Percentiles rank a stretch among this genome's conserved stretches.
These are phyloP conservation scores for Prunella strophiata DNA, from an alignment of 2,797 vertebrate genomes.

Conservation along the genomic window DNA sequence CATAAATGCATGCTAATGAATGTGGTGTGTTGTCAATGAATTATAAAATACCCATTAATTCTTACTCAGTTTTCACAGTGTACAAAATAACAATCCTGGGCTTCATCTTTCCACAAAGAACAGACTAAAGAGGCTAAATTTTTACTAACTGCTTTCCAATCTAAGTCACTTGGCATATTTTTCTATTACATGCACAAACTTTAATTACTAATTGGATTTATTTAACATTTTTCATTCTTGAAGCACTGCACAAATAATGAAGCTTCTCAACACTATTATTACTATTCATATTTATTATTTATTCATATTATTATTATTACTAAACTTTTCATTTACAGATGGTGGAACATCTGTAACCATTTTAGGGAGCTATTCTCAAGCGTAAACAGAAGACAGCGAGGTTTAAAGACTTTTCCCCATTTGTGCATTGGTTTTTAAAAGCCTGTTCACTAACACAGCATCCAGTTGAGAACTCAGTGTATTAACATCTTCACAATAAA, in stretches of 20 bases:
- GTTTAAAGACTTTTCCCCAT: not conserved
- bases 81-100: not conserved
- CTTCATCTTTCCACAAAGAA: constrained; percentile 4
- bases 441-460: not conserved
- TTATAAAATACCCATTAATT: constrained; percentile 6
- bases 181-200: not conserved
- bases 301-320: not conserved
- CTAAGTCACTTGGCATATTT: not conserved
- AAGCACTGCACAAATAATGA: constrained; percentile 9
- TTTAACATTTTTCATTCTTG: not conserved
- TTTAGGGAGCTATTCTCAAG: not conserved
- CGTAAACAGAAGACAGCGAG: not conserved
- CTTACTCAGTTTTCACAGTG: not conserved
- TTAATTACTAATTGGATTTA: constrained; percentile 11
- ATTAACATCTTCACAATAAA: not conserved
- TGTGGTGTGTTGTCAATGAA: not conserved
- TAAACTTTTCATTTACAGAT: constrained; percentile 34
- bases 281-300: not conserved
- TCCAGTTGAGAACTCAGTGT: not conserved
- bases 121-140: not conserved
- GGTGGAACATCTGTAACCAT: constrained; percentile 25
- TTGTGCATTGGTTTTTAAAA: not conserved
- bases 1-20: not conserved
- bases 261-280: not conserved
- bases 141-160: not conserved